Base-by-base conservation (phyloP, 2,888 invertebrate genomes). In the Panopea generosa region DNA sequence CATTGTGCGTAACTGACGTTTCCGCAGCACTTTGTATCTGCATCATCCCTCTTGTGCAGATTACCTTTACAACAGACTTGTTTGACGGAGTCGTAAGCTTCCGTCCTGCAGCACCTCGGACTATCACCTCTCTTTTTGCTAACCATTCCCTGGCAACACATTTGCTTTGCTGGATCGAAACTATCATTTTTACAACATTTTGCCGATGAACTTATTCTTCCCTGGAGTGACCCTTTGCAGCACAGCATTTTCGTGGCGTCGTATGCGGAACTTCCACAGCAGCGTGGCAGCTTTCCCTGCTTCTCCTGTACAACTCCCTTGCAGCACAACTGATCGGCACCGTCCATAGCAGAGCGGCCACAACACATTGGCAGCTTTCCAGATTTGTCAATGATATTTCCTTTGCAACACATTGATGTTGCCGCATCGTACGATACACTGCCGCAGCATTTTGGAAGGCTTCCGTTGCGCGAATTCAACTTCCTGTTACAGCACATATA, bases 21-120 rank as follows among this genome's bases (percentile, higher is more conserved):
- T 14, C 69, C 73, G 27, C 77, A 75, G 38, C 75, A 75, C 63
- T 69, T 77, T 0, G 77, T 77, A 24, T 73, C 77, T 1, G 59
- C 65, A 18, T 73, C 77, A 2, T 50, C 22, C 24, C 77, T 47
- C 20, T 27, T n/a, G 26, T 60, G 33, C n/a, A 77, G 47, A 7
- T 14, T 38, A 0, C 72, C 69, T 38, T 61, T 60, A 43, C 77
- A 73, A 20, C 77, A 77, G 2, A 77, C 57, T 43, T 77, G 16
- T 43, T 55, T 69, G 4, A 77, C 77, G n/a, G 77, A 72, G 22
- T 77, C 77, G 45, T 73, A 69, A 7, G 56, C 24, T 22, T 68
- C 52, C 0, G 22, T 38, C 38, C 55, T 56, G 38, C 77, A 77
- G 43, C 77, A 77, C 27, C 22, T 65, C 24, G 77, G 77, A 18